phyloP scores from a whole-genome alignment of 2,797 vertebrate genomes.

The Mallotus villosus region DNA sequence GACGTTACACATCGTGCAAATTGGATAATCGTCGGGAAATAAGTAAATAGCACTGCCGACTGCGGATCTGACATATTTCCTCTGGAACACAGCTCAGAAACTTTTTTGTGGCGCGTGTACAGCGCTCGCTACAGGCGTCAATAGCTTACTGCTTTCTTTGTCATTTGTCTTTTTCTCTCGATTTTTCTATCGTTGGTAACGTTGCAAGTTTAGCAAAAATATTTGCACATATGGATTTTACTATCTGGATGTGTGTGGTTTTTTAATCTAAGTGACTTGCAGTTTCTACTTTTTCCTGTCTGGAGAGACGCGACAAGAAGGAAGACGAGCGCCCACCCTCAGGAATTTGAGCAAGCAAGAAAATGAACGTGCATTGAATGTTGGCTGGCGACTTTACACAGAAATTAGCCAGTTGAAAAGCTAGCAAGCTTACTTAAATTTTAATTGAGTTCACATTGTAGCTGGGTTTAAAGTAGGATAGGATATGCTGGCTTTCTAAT shows the following conservation, averaged over 20 bases:
- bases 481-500: conserved; percentile 41
- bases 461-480: not conserved
- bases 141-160: conserved; percentile 2
- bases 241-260: not conserved
- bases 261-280: not conserved
- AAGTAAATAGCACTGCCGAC: conserved; percentile 13
- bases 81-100: conserved; percentile 27
- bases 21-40: conserved; percentile 28
- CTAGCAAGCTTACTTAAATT: conserved; percentile 28
- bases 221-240: not conserved
- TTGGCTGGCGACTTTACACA: not conserved
- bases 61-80: conserved; percentile 34
- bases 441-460: no score
- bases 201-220: not conserved
- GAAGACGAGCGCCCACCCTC: conserved; percentile 37
- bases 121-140: not conserved
- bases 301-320: not conserved
- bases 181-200: not conserved
- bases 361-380: conserved; percentile 50
- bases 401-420: conserved; percentile 26
- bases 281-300: not conserved
- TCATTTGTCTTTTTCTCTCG: not conserved
- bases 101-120: conserved; percentile 41
- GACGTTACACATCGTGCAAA: conserved; percentile 27
- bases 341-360: conserved; percentile 43